Base-by-base conservation (phyloP, 1,140 invertebrate species). In the Eulimnadia texana region DNA sequence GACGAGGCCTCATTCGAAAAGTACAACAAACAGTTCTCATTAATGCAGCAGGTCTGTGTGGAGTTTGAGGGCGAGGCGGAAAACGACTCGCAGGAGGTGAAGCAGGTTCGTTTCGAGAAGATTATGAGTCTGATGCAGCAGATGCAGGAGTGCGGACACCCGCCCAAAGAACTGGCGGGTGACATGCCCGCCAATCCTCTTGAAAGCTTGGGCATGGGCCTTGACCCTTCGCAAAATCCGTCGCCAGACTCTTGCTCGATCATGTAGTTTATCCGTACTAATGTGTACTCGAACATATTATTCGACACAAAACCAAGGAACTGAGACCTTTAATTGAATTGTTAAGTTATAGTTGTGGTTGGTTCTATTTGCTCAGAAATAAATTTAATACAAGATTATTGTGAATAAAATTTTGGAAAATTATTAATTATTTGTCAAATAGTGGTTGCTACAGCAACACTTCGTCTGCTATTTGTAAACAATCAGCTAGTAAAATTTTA, bases 81-180 rank as follows among this genome's bases (percentile, higher is more conserved):
- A 1, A 75, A 76, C 0, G 88, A 92, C 67, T 72, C 78, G n/a
- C 78, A 82, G 0, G 79, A 84, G 16, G 75, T 82, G 0, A 92
- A 93, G 69, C 80, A 81, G 59, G 77, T 80, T 63, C 77, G 88
- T 66, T 93, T 92, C 70, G 83, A 87, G 52, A 78, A 75, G 58
- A 84, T 90, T 13, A 72, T 93, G 10, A 77, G 80, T 11, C 72
- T 90, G 10, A 90, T 94, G 88, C 84, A 90, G 70, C 82, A 89
- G 79, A 83, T 93, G 77, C 88, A 93, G 77, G 83, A 82, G 64
- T 82, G 83, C 66, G 90, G 90, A 2, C 85, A 90, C 63, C 88
- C 88, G 0, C 90, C 90, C 0, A 80, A 83, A 60, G 90, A 92
- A 65, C 76, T 93, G 52, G 79, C 90, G n/a, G 86, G 84, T 1